A percentile compares a stretch with the other conserved stretches of the same genome.
Evolutionary conservation across 2,888 invertebrate genomes (phyloP).

Genomic region (Ectemnius cavifrons): DNA sequence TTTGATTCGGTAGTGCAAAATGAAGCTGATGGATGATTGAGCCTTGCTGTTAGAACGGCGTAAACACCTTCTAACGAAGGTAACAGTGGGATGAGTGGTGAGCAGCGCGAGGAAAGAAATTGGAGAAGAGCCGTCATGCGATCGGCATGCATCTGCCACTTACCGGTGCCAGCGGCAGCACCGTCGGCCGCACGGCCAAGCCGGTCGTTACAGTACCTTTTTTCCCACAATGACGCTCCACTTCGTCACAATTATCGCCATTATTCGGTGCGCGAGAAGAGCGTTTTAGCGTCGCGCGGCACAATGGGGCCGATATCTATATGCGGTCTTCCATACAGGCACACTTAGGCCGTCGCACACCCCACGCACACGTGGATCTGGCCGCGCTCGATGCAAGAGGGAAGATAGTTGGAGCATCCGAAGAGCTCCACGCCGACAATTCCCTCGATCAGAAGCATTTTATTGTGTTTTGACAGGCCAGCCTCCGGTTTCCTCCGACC

Average conservation of each 20-base stretch:
- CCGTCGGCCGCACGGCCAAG: slow-evolving; percentile 57
- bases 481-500: slow-evolving; percentile 61
- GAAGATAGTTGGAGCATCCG: slow-evolving; percentile 13
- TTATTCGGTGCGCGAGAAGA: slow-evolving; percentile 69
- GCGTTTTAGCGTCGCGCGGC: slow-evolving; percentile 67
- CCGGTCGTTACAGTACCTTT: slow-evolving; percentile 70
- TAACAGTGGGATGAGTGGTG: not conserved
- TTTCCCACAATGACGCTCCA: slow-evolving; percentile 74
- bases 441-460: slow-evolving; percentile 63
- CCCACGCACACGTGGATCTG: not conserved
- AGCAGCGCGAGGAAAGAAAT: slow-evolving; percentile 61
- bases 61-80: not conserved
- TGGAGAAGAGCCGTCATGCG: slow-evolving; percentile 74
- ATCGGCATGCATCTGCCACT: slow-evolving; percentile 76
- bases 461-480: slow-evolving; percentile 75
- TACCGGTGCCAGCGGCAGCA: slow-evolving; percentile 50
- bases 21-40: too few relatives aligned
- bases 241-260: slow-evolving; percentile 77
- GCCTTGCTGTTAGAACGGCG: too few relatives aligned
- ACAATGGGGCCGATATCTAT: slow-evolving; percentile 63
- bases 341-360: slow-evolving; percentile 7
- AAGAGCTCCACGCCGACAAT: slow-evolving; percentile 42
- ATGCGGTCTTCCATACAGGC: slow-evolving; percentile 26
- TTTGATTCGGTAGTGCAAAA: too few relatives aligned
- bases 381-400: not conserved